phyloP scores from a whole-genome alignment of 2,888 invertebrate genomes.

The Ceriagrion tenellum region DNA sequence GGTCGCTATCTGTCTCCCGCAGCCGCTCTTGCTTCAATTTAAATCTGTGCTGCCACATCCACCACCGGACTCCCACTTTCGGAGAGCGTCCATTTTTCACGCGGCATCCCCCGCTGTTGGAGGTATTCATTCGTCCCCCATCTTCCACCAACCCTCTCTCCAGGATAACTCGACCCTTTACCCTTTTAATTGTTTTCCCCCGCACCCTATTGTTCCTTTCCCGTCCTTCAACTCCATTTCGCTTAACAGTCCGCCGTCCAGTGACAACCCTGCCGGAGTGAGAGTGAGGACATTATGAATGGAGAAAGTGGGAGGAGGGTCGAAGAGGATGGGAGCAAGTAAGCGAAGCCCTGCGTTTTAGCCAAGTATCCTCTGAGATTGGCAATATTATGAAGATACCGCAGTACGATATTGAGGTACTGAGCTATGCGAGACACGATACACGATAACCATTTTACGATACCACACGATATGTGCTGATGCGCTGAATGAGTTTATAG shows the following conservation, averaged over 20 bases:
- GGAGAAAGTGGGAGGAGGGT: not conserved
- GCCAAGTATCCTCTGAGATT: no score
- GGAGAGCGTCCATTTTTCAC: not conserved
- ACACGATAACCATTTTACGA: no score
- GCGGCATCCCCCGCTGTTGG: not conserved
- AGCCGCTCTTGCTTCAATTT: not conserved
- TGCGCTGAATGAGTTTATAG: no score
- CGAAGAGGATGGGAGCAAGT: not conserved
- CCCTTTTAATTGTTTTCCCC: slow-evolving; percentile 13
- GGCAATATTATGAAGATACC: no score
- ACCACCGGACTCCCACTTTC: not conserved
- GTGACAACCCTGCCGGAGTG: not conserved
- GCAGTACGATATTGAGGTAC: no score
- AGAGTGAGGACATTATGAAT: slow-evolving; percentile 10
- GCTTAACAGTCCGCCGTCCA: not conserved
- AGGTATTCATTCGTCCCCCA: not conserved
- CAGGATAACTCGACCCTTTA: not conserved
- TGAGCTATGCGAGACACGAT: no score
- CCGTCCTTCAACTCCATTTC: not conserved
- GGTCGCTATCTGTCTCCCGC: not conserved
- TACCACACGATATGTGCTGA: no score
- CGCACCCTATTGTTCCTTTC: not conserved
- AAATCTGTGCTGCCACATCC: not conserved
- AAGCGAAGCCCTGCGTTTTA: not conserved
- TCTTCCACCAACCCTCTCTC: not conserved